These are phyloP conservation scores for Leptonema lineaticorne DNA, from an alignment of 1,140 invertebrate species.

Conservation along the genomic window DNA sequence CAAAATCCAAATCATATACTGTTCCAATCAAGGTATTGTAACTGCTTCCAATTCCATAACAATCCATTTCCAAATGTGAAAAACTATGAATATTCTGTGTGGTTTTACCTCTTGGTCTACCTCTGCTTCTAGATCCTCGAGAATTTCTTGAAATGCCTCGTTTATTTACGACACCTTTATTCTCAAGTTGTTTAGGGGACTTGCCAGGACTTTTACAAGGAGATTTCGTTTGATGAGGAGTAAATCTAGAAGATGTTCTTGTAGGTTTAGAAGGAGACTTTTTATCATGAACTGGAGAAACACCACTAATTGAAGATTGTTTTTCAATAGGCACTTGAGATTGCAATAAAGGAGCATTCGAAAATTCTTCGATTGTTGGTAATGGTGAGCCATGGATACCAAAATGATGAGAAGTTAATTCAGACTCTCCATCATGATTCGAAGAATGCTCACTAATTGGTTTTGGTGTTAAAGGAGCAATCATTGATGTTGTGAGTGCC, in stretches of 20 bases:
- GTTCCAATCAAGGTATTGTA: constrained; percentile 80
- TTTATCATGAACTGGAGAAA: constrained; percentile 53
- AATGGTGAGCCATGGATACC: constrained; percentile 46
- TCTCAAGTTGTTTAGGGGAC: constrained; percentile 65
- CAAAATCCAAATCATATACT: constrained; percentile 83
- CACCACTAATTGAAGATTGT: constrained; percentile 34
- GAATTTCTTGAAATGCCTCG: constrained; percentile 58
- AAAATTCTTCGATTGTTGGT: constrained; percentile 33
- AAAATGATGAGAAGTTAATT: constrained; percentile 49
- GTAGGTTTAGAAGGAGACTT: constrained; percentile 67
- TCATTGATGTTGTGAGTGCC: constrained; percentile 74
- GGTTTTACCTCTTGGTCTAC: constrained; percentile 70
- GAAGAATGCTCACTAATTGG: constrained; percentile 48
- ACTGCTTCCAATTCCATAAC: constrained; percentile 55
- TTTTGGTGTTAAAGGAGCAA: constrained; percentile 57
- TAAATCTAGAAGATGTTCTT: constrained; percentile 62
- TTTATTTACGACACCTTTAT: constrained; percentile 47
- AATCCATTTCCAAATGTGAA: constrained; percentile 42
- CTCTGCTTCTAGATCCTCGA: constrained; percentile 60
- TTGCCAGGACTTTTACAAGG: constrained; percentile 75
- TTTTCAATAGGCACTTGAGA: constrained; percentile 48
- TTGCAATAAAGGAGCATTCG: constrained; percentile 36
- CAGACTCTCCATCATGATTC: constrained; percentile 47
- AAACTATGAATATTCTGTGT: constrained; percentile 43
- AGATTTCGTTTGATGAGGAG: constrained; percentile 62